These are phyloP conservation scores for Agonopterix heracliana DNA, from an alignment of 2,888 invertebrate species.

Conservation along the genomic window DNA sequence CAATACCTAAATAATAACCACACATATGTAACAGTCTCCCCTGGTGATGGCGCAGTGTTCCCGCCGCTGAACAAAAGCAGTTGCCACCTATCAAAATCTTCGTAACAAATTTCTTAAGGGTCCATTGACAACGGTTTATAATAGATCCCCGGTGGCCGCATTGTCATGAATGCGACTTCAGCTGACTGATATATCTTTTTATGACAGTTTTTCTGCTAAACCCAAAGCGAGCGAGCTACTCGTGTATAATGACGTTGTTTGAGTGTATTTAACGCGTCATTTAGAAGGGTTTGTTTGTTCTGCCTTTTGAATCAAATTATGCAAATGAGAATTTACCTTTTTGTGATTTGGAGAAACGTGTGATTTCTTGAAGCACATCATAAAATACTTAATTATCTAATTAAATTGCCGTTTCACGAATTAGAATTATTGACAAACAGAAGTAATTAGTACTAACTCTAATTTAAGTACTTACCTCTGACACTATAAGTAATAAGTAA, in stretches of 20 bases:
- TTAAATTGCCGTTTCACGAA: too few species aligned
- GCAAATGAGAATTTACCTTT: constrained; percentile 36
- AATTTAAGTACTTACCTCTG: too few species aligned
- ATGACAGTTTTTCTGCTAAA: constrained; percentile 42
- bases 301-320: constrained; percentile 49
- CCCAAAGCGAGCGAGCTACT: constrained; percentile 39
- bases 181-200: constrained; percentile 55
- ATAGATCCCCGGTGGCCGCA: constrained; percentile 55
- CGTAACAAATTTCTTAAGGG: constrained; percentile 67
- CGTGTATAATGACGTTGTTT: constrained; percentile 60
- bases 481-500: too few species aligned
- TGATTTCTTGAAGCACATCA: too few species aligned
- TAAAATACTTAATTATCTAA: too few species aligned
- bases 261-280: constrained; percentile 64
- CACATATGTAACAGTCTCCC: constrained; percentile 27
- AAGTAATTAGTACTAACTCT: too few species aligned
- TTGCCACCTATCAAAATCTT: constrained; percentile 56
- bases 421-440: too few species aligned
- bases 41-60: constrained; percentile 15
- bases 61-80: constrained; percentile 29
- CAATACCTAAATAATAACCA: constrained; percentile 22
- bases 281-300: constrained; percentile 61
- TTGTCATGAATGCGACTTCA: constrained; percentile 43
- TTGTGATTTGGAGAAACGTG: background rate
- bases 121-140: constrained; percentile 42